Evolutionary conservation across 2,888 invertebrate species (phyloP).

Genomic region (Eupithecia abbreviata): DNA sequence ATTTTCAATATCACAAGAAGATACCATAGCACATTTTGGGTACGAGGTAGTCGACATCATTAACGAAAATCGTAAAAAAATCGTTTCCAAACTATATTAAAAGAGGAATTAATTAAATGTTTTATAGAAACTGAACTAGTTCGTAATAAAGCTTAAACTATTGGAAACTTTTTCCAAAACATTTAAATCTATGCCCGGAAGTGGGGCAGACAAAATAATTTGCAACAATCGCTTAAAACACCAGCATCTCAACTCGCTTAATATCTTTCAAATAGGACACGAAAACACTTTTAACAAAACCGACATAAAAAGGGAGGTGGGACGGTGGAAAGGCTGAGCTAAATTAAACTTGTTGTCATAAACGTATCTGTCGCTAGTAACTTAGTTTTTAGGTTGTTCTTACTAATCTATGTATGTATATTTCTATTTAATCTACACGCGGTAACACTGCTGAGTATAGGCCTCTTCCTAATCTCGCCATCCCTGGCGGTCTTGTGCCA

Average conservation of each 20-base stretch:
- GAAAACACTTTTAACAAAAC: slow-evolving; percentile 18
- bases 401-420: too few relatives aligned
- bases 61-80: not conserved
- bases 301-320: not conserved
- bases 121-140: not conserved
- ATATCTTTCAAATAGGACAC: slow-evolving; percentile 7
- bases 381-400: not conserved
- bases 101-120: not conserved
- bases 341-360: not conserved
- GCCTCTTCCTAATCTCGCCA: too few relatives aligned
- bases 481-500: too few relatives aligned
- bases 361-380: not conserved
- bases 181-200: not conserved
- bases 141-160: not conserved
- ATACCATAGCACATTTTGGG: too few relatives aligned
- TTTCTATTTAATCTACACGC: too few relatives aligned
- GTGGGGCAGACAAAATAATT: not conserved
- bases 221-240: not conserved
- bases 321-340: not conserved
- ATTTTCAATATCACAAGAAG: too few relatives aligned
- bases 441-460: too few relatives aligned
- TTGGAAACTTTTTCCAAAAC: not conserved
- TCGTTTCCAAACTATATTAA: too few relatives aligned
- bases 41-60: too few relatives aligned
- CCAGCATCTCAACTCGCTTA: not conserved